Percentiles rank a stretch among this genome's conserved stretches.
Conservation (phyloP, 2,113 vertebrate genomes). For the Tragelaphus scriptus region DNA sequence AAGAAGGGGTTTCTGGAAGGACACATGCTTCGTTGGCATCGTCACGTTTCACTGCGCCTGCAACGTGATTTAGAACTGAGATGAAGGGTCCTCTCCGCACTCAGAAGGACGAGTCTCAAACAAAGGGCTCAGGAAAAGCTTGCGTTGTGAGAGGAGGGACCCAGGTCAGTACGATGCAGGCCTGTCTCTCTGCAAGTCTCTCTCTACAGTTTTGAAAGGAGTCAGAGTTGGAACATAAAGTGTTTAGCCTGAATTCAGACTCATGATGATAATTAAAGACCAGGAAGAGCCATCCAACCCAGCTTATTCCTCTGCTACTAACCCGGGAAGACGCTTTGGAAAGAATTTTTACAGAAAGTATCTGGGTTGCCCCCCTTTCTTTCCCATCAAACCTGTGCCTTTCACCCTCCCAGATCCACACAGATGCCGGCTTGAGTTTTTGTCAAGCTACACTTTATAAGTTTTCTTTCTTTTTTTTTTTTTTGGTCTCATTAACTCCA, state of each 20-base stretch:
- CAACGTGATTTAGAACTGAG: not conserved
- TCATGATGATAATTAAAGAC: not conserved
- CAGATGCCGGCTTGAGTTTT: constrained; percentile 34
- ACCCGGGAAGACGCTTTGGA: not conserved
- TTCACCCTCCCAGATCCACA: not conserved
- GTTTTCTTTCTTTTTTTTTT: constrained; percentile 21
- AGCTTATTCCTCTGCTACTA: not conserved
- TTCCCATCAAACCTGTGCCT: not conserved
- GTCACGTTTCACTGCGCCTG: accelerated
- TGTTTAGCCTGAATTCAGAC: not conserved
- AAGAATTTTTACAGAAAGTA: not conserved
- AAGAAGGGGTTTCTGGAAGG: not conserved
- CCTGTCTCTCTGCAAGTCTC: not conserved
- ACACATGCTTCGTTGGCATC: accelerated
- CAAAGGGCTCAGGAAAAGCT: not conserved
- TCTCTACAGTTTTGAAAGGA: not conserved
- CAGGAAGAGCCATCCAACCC: not conserved
- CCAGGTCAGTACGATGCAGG: not conserved
- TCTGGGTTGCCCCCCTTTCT: not conserved
- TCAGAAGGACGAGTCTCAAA: not conserved
- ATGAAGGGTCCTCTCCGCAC: not conserved
- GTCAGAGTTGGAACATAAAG: not conserved
- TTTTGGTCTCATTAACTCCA: constrained; percentile 95
- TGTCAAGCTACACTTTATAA: not conserved
- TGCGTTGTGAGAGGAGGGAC: not conserved